These are phyloP conservation scores for Beroe forskalii DNA, from an alignment of 37 sponge, comb jelly and placozoan genomes.

Conservation along the genomic window DNA sequence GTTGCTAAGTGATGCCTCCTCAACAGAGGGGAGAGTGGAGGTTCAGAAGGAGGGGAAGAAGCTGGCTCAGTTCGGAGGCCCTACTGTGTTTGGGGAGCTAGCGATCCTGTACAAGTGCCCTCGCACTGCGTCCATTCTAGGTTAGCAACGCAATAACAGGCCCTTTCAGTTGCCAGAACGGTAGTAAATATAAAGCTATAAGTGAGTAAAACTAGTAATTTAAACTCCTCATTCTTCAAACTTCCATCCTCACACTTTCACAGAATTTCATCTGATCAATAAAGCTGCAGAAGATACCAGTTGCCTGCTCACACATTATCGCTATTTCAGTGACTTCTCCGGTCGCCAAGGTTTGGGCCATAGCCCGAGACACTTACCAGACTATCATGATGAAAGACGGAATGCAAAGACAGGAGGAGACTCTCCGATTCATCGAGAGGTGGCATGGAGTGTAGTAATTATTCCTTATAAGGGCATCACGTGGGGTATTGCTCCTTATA, in stretches of 20 bases:
- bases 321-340: background rate
- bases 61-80: slow-evolving; percentile 68
- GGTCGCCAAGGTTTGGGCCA: slow-evolving; percentile 81
- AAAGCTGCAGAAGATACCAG: background rate
- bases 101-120: slow-evolving; percentile 97
- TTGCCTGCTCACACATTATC: background rate
- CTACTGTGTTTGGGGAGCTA: slow-evolving; percentile 93
- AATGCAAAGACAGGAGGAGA: slow-evolving; percentile 76
- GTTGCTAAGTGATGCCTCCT: too few relatives aligned
- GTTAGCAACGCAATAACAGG: too few relatives aligned
- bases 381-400: slow-evolving; percentile 94
- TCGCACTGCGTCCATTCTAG: slow-evolving; percentile 82
- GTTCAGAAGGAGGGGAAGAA: too few relatives aligned
- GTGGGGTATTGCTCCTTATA: too few relatives aligned
- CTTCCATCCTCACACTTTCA: too few relatives aligned
- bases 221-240: too few relatives aligned
- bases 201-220: too few relatives aligned
- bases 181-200: too few relatives aligned
- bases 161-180: too few relatives aligned
- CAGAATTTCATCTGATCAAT: too few relatives aligned
- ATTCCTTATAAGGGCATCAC: too few relatives aligned
- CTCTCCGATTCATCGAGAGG: slow-evolving; percentile 77
- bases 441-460: too few relatives aligned
- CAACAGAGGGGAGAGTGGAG: slow-evolving; percentile 81
- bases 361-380: slow-evolving; percentile 85